Evolutionary conservation across 2,888 invertebrate genomes (phyloP).

Genomic region (Plusia festucae): DNA sequence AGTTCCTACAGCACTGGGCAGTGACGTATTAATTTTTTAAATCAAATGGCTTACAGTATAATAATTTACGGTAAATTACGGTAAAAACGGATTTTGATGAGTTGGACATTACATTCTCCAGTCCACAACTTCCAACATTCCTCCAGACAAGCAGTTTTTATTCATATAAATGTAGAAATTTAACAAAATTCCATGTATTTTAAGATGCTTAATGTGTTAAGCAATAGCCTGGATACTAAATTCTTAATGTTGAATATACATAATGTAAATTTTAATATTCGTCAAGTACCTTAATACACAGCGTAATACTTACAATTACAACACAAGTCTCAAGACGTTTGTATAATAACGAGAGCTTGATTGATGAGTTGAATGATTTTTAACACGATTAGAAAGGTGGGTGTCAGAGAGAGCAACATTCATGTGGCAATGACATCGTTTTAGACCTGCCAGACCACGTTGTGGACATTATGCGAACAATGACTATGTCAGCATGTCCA

Average conservation of each 20-base stretch:
- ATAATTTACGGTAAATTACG: no score
- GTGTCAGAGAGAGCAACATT: constrained; percentile 54
- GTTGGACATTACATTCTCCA: no score
- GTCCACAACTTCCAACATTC: no score
- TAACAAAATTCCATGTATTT: not conserved
- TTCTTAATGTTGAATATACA: not conserved
- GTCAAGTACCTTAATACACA: not conserved
- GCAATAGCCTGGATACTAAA: not conserved
- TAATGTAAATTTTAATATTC: not conserved
- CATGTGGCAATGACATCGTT: constrained; percentile 68
- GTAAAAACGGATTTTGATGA: no score
- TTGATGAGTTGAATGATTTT: constrained; percentile 42
- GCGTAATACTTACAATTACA: constrained; percentile 27
- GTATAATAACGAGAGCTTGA: constrained; percentile 44
- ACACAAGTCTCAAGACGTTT: constrained; percentile 28
- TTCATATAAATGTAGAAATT: no score
- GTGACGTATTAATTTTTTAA: no score
- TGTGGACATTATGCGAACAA: constrained; percentile 53
- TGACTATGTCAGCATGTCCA: constrained; percentile 54
- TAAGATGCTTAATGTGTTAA: not conserved
- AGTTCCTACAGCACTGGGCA: no score
- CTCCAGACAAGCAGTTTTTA: no score
- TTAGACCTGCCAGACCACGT: constrained; percentile 47
- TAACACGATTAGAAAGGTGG: constrained; percentile 60
- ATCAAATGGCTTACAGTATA: no score